Evolutionary conservation across 1,140 invertebrate genomes (phyloP), one percentile per base, ranked within the genome.

Genomic region (Oryzaephilus surinamensis): DNA sequence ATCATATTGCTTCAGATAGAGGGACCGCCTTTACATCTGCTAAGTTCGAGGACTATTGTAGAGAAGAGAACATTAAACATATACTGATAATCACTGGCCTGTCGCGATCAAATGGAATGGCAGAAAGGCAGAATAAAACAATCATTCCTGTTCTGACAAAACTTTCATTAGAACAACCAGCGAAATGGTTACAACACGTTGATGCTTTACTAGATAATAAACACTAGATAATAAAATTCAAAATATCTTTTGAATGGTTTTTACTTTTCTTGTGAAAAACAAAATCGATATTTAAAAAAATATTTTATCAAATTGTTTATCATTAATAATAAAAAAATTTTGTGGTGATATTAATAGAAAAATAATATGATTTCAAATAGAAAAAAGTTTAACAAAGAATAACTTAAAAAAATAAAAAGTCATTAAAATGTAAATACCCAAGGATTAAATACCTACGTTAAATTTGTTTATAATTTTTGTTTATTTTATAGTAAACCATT

Each of bases 1-100:
- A 6, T 1, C 23, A 11, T 2, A 24, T 24, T 1, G 11, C 11
- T 10, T 7, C 5, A 7, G 23, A 62, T 33, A 27, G 55, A 31
- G 55, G 52, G 3, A 48, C 61, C 4, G 62, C 63, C 0, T 66
- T 66, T 35, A 66, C 60, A 0, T 37, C 52, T 5, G 42, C 46
- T 8, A 45, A 48, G 13, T 58, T 56, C 38, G 11, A 39, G 38
- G 21, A 51, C 1, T 57, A 53, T 39, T 59, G 54, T 29, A 11
- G 14, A 15, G 35, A 55, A 3, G 43, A 55, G 43, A 39, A 33
- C 1, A 53, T 62, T 11, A 6, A 47, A n/a, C 53, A 53, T 35
- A 12, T 46, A 8, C 21, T 19, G 7, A 51, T 58, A 12, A 55
- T 55, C 6, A 58, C 56, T 0, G 58, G 57, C 18, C 39, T 57